phyloP scores from a whole-genome alignment of 2,797 vertebrate genomes.

The Parotocinclus haroldoi region DNA sequence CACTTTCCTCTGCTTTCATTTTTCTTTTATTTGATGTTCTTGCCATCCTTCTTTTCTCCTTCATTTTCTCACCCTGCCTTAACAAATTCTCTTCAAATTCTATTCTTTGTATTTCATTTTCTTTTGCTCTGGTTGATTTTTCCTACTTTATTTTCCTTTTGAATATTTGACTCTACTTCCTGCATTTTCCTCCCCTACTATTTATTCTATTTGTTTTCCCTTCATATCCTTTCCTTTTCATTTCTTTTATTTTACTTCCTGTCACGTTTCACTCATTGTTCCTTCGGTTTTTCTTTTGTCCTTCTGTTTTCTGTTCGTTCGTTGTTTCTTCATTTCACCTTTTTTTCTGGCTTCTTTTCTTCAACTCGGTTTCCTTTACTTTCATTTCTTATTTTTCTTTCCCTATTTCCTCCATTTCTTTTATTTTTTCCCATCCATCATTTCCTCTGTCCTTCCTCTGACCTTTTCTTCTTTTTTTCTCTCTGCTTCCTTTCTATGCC shows the following conservation, averaged over 20 bases:
- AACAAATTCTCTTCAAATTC: background rate
- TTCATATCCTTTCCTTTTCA: conserved; percentile 30
- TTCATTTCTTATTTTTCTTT: background rate
- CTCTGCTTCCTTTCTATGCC: background rate
- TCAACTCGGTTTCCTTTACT: too few species aligned
- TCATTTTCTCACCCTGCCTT: background rate
- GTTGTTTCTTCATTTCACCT: conserved; percentile 35
- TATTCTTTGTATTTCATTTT: background rate
- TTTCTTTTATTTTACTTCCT: background rate
- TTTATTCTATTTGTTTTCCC: conserved; percentile 26
- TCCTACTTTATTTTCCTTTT: background rate
- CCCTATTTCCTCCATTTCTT: conserved; percentile 19
- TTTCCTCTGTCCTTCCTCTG: conserved; percentile 22
- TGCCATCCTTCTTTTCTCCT: background rate
- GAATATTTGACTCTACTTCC: background rate
- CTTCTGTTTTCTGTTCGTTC: conserved; percentile 9
- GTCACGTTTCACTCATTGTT: background rate
- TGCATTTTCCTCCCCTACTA: too few species aligned
- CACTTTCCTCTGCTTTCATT: background rate
- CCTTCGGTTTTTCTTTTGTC: background rate
- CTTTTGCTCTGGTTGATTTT: background rate
- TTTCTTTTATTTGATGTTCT: background rate
- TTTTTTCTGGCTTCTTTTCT: background rate
- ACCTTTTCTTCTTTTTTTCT: conserved; percentile 1
- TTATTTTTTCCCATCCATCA: conserved; percentile 23